Evolutionary conservation across 2,888 invertebrate genomes (phyloP).

Genomic region (Troglohyphantes excavatus): DNA sequence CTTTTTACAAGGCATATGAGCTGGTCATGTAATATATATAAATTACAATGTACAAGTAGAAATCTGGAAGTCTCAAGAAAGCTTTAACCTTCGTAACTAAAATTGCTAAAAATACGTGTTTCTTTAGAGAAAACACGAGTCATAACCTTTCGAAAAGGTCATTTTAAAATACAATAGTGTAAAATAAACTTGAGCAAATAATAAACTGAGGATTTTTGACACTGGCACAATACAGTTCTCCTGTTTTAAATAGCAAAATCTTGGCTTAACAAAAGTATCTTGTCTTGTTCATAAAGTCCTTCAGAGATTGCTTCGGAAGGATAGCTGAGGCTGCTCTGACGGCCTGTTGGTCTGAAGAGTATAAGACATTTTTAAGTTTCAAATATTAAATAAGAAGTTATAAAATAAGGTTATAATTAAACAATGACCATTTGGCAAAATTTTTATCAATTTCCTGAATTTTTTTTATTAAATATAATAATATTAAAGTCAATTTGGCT

Average conservation of each 20-base stretch:
- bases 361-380: too few species aligned
- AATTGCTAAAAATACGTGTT: slow-evolving; percentile 1
- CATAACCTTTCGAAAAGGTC: background rate
- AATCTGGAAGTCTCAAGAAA: background rate
- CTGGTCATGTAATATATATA: background rate
- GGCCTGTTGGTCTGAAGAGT: slow-evolving; percentile 45
- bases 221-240: slow-evolving; percentile 45
- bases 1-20: background rate
- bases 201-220: slow-evolving; percentile 23
- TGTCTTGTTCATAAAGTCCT: background rate
- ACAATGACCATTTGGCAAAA: too few species aligned
- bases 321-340: slow-evolving; percentile 68
- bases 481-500: too few species aligned
- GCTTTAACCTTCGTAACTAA: background rate
- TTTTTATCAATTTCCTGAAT: too few species aligned
- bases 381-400: too few species aligned
- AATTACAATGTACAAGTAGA: slow-evolving; percentile 10
- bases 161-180: background rate
- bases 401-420: too few species aligned
- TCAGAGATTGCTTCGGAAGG: slow-evolving; percentile 68
- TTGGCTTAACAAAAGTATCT: slow-evolving; percentile 38
- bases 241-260: slow-evolving; percentile 40
- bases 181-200: slow-evolving; percentile 1
- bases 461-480: too few species aligned
- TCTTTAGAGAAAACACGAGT: background rate